Evolutionary conservation across 1,140 invertebrate genomes (phyloP).

Genomic region (Drosophila sturtevanti): DNA sequence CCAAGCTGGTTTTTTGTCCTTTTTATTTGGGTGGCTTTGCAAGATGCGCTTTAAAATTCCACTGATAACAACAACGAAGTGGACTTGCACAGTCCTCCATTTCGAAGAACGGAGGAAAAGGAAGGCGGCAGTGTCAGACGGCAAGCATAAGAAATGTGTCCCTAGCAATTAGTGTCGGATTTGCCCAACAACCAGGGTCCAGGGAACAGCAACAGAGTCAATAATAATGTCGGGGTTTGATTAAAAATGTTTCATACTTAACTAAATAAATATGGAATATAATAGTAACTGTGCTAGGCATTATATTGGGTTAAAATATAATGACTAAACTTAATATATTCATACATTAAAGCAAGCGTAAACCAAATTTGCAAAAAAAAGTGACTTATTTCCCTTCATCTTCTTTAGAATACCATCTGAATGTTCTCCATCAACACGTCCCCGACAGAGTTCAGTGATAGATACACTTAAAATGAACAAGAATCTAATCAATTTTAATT

Average conservation of each 20-base stretch:
- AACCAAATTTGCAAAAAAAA: background rate
- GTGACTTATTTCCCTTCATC: background rate
- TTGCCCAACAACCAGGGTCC: background rate
- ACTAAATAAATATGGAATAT: background rate
- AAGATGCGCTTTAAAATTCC: slow-evolving; percentile 77
- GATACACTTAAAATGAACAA: slow-evolving; percentile 51
- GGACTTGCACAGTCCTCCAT: background rate
- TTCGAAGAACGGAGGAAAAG: slow-evolving; percentile 19
- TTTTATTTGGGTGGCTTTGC: slow-evolving; percentile 29
- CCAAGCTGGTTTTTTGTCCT: slow-evolving; percentile 32
- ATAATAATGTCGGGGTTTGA: background rate
- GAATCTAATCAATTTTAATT: slow-evolving; percentile 50
- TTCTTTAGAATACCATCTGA: background rate
- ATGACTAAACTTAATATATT: background rate
- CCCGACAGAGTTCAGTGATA: slow-evolving; percentile 40
- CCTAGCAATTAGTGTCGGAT: slow-evolving; percentile 62
- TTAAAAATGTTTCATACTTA: background rate
- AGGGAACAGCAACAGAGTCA: background rate
- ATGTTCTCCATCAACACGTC: slow-evolving; percentile 39
- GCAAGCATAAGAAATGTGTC: slow-evolving; percentile 75
- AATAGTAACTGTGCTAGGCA: no score
- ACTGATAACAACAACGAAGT: slow-evolving; percentile 62
- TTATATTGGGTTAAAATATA: no score
- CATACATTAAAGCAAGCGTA: background rate
- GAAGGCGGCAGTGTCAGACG: slow-evolving; percentile 70